phyloP scores from a whole-genome alignment of 2,797 vertebrate genomes.

The Synaphobranchus kaupii region DNA sequence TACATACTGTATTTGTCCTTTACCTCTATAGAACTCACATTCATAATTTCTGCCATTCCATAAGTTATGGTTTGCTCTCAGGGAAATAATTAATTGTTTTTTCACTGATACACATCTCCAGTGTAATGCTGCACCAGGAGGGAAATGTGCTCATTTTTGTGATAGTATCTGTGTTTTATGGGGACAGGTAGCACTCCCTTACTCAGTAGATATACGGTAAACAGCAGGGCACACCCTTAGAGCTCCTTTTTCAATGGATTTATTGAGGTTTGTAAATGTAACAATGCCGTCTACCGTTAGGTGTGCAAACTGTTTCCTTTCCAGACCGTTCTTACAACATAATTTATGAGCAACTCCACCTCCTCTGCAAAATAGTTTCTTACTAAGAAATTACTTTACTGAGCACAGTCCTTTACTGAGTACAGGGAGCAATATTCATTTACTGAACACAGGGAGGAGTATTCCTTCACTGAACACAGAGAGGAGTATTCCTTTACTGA shows the following conservation, averaged over 20 bases:
- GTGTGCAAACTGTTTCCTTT: not conserved
- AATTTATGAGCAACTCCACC: too few species aligned
- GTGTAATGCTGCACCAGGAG: not conserved
- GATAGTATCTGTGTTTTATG: not conserved
- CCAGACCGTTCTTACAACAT: not conserved
- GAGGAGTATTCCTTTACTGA: too few species aligned
- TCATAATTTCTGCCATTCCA: not conserved
- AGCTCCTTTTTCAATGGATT: not conserved
- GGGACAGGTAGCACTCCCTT: not conserved
- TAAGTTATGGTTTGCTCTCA: not conserved
- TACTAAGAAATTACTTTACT: too few species aligned
- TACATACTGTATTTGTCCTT: not conserved
- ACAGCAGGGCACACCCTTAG: not conserved
- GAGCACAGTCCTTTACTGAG: too few species aligned
- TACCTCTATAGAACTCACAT: not conserved
- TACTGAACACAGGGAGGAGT: too few species aligned
- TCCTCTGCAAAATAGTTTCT: too few species aligned
- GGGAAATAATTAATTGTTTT: not conserved
- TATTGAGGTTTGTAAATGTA: not conserved
- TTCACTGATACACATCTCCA: not conserved
- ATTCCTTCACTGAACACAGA: too few species aligned
- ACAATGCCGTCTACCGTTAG: not conserved
- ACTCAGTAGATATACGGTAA: not conserved
- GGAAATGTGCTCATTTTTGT: not conserved
- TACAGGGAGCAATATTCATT: too few species aligned